Conservation (phyloP, 1,140 invertebrate species). For the Drusus annulatus region DNA sequence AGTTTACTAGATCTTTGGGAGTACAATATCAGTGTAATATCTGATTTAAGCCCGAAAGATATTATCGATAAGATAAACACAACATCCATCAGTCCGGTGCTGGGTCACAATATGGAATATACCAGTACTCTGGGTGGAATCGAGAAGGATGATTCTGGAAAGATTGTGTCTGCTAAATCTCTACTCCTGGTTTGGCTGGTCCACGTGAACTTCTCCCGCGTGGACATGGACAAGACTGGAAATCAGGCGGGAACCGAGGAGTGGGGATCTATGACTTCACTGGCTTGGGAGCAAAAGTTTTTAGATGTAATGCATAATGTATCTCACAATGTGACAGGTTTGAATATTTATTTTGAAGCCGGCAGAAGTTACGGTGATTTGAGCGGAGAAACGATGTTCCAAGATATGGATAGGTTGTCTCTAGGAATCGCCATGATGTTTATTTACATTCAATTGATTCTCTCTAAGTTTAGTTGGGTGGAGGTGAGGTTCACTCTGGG, state of each 20-base stretch:
- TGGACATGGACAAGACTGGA: slow-evolving; percentile 76
- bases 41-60: slow-evolving; percentile 73
- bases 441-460: slow-evolving; percentile 80
- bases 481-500: slow-evolving; percentile 80
- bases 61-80: slow-evolving; percentile 77
- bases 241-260: slow-evolving; percentile 82
- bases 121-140: slow-evolving; percentile 76
- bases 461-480: slow-evolving; percentile 83
- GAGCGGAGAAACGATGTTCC: slow-evolving; percentile 77
- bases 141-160: slow-evolving; percentile 72
- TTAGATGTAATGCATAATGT: slow-evolving; percentile 70
- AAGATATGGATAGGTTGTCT: slow-evolving; percentile 80
- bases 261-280: slow-evolving; percentile 76
- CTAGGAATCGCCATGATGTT: slow-evolving; percentile 81
- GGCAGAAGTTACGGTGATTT: slow-evolving; percentile 83
- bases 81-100: slow-evolving; percentile 73
- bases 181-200: slow-evolving; percentile 77
- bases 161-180: slow-evolving; percentile 76
- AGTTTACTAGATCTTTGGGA: slow-evolving; percentile 83
- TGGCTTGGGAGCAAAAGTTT: slow-evolving; percentile 79
- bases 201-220: slow-evolving; percentile 77
- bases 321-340: slow-evolving; percentile 63
- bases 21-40: slow-evolving; percentile 72
- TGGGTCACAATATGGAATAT: slow-evolving; percentile 78
- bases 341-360: slow-evolving; percentile 75